Conservation (phyloP, 2,797 vertebrate species). For the Remorina albescens region DNA sequence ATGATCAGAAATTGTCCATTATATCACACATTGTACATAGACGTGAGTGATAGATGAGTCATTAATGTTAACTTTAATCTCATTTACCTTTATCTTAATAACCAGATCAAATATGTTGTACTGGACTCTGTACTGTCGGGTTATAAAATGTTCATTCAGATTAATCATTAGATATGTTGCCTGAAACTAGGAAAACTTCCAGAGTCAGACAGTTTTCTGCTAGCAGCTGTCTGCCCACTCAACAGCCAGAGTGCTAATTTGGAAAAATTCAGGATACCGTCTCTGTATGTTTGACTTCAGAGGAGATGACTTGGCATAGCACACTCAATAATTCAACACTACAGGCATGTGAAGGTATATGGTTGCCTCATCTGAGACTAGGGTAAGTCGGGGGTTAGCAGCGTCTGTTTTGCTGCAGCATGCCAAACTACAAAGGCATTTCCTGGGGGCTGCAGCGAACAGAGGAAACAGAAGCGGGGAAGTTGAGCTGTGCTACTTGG, state of each 20-base stretch:
- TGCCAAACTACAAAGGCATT: slow-evolving; percentile 79
- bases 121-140: not conserved
- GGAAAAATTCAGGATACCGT: slow-evolving; percentile 69
- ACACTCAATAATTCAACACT: slow-evolving; percentile 80
- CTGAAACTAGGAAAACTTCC: not conserved
- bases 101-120: not conserved
- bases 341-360: slow-evolving; percentile 76
- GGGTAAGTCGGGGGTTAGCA: slow-evolving; percentile 79
- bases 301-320: slow-evolving; percentile 72
- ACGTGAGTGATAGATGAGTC: too few relatives aligned
- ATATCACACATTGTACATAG: too few relatives aligned
- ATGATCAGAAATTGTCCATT: too few relatives aligned
- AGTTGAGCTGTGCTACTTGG: slow-evolving; percentile 70
- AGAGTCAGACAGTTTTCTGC: not conserved
- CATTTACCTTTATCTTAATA: too few relatives aligned
- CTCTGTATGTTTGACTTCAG: slow-evolving; percentile 73
- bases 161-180: not conserved
- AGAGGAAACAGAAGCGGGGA: slow-evolving; percentile 63
- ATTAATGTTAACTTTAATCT: too few relatives aligned
- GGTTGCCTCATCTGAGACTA: slow-evolving; percentile 73
- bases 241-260: slow-evolving; percentile 64
- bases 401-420: slow-evolving; percentile 64
- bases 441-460: slow-evolving; percentile 71
- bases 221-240: slow-evolving; percentile 30
- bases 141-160: not conserved